These are phyloP conservation scores for Dryas iulia DNA, from an alignment of 1,140 invertebrate genomes.

Conservation along the genomic window DNA sequence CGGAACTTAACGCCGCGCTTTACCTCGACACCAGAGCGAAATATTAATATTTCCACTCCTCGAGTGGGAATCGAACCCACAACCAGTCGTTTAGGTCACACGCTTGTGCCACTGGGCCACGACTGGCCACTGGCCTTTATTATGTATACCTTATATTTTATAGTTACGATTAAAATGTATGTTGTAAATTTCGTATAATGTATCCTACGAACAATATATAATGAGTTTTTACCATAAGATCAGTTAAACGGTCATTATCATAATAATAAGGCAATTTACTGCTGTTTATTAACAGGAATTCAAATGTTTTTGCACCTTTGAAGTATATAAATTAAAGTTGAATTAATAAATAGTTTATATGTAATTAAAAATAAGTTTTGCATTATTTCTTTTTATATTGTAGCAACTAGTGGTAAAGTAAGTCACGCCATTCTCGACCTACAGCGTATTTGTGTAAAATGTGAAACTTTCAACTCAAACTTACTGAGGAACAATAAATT, in stretches of 20 bases:
- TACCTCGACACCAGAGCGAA: too few species aligned
- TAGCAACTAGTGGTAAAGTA: too few species aligned
- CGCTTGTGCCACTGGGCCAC: too few species aligned
- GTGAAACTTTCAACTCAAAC: not conserved
- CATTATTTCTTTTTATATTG: not conserved
- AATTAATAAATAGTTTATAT: not conserved
- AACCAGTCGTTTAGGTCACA: too few species aligned
- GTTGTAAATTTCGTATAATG: not conserved
- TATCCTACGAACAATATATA: not conserved
- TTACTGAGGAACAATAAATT: too few species aligned
- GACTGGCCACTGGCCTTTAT: too few species aligned
- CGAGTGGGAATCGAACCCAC: too few species aligned
- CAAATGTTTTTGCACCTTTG: not conserved
- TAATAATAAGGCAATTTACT: not conserved
- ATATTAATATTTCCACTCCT: too few species aligned
- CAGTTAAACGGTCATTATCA: not conserved
- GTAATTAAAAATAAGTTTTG: not conserved
- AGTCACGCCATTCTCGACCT: not conserved
- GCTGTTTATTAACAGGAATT: not conserved
- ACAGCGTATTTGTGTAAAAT: not conserved
- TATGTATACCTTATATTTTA: not conserved
- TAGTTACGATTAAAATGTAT: not conserved
- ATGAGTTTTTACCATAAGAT: not conserved
- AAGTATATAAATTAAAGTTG: not conserved
- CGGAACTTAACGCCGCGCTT: too few species aligned